Evolutionary conservation across 2,113 vertebrate genomes (phyloP).

Genomic region (Scomber colias): DNA sequence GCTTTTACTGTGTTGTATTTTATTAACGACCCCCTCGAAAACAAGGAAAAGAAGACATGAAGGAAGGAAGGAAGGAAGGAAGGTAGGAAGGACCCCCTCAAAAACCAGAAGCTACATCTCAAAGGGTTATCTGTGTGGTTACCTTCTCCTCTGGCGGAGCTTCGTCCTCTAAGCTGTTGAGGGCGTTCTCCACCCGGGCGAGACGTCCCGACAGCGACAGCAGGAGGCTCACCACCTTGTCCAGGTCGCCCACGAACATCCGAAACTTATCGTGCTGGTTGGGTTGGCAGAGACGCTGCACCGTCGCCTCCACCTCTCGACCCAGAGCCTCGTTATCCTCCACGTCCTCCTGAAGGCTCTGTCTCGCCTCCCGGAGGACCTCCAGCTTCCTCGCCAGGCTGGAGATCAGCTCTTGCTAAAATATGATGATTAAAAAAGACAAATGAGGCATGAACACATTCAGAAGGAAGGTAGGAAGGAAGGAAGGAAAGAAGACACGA

Average conservation of each 20-base stretch:
- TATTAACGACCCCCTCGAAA: too few species aligned
- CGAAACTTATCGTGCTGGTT: slow-evolving; percentile 95
- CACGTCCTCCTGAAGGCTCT: slow-evolving; percentile 92
- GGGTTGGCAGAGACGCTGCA: slow-evolving; percentile 89
- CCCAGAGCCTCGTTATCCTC: slow-evolving; percentile 91
- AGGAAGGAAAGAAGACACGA: too few species aligned
- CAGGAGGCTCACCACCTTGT: slow-evolving; percentile 96
- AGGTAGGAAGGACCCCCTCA: too few species aligned
- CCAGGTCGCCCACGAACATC: slow-evolving; percentile 95
- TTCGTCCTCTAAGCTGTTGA: slow-evolving; percentile 90
- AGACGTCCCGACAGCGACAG: slow-evolving; percentile 93
- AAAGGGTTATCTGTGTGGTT: neutral
- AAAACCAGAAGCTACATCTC: too few species aligned
- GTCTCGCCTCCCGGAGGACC: slow-evolving; percentile 90
- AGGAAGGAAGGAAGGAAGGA: too few species aligned
- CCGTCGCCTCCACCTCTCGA: slow-evolving; percentile 89
- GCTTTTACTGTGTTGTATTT: too few species aligned
- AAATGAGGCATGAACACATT: neutral
- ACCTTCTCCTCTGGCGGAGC: slow-evolving; percentile 90
- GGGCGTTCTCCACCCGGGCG: slow-evolving; percentile 95
- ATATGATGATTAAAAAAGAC: neutral
- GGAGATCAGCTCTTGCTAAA: slow-evolving; percentile 92
- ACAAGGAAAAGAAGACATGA: too few species aligned
- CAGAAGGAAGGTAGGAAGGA: too few species aligned
- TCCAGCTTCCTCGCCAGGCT: slow-evolving; percentile 93